Base-by-base conservation (phyloP, 2,113 vertebrate species). In the Xyliphius kryptos region DNA sequence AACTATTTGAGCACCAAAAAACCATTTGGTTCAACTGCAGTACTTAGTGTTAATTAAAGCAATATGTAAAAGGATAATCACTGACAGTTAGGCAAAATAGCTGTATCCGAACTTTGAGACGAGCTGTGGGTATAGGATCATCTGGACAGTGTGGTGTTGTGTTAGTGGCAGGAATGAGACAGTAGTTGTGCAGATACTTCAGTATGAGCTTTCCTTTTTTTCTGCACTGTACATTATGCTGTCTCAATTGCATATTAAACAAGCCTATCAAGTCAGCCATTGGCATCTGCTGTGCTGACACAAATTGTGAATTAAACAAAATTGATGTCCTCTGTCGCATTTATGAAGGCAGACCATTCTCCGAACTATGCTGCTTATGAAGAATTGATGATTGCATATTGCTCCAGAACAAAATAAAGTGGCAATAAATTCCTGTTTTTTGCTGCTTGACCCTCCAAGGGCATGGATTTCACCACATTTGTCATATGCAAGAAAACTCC, bases 231-330 rank as follows among this genome's bases (percentile, higher is more conserved):
- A 88, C 89, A 91, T 92, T 90, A 91, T 88, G 88, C 88, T 83
- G 85, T 89, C 90, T 91, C 89, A 88, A 91, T 90, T 89, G 91
- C 89, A 93, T 91, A 94, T 96, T 94, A 94, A 92, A 94, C 90
- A 86, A 91, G 88, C 89, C 90, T 89, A 92, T 96, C 91, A 90
- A 91, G 85, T 89, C 90, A 86, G 89, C 86, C 88, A 89, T 91
- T 88, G 91, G 91, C 92, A 94, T 94, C 93, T 96, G 93, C 91
- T 95, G 91, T 89, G 91, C 91, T 95, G 92, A 95, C 92, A 95
- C 91, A 95, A 95, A 96, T 92, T 93, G 93, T 92, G 91, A 96
- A 93, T 95, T 96, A 96, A 95, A 91, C 91, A 91, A 91, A 96
- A 96, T 96, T 94, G 92, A 96, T 95, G 92, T 93, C 91, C 89